These are phyloP conservation scores for Hypomesus transpacificus DNA, from an alignment of 2,113 vertebrate genomes.

Conservation along the genomic window DNA sequence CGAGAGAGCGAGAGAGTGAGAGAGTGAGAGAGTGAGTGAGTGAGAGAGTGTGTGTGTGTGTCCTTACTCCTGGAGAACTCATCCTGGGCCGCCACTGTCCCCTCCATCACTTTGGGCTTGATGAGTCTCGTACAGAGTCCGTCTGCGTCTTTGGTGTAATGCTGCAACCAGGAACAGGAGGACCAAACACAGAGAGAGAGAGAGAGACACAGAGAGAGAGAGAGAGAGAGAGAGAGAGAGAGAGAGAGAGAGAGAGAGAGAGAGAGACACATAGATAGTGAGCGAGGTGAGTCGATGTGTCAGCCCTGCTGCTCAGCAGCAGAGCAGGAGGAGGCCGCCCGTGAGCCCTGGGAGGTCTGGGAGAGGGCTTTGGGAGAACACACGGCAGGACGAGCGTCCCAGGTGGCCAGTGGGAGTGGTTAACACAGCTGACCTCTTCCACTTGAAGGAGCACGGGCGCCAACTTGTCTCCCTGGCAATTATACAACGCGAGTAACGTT, in stretches of 20 bases:
- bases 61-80: constrained; percentile 86
- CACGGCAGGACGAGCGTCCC: too few species aligned
- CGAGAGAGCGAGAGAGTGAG: background rate
- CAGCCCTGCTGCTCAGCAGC: too few species aligned
- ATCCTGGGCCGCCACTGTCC: constrained; percentile 92
- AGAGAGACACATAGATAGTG: background rate
- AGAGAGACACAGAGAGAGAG: background rate
- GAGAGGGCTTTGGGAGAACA: too few species aligned
- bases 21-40: constrained; percentile 21
- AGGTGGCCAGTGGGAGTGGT: too few species aligned
- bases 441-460: too few species aligned
- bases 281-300: too few species aligned
- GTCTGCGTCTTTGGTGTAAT: constrained; percentile 88
- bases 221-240: background rate
- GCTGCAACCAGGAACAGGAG: constrained; percentile 63
- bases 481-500: too few species aligned
- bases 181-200: background rate
- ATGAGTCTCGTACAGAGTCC: constrained; percentile 72
- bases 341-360: too few species aligned
- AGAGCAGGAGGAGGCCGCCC: background rate
- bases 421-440: too few species aligned
- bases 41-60: constrained; percentile 18
- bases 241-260: background rate
- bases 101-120: constrained; percentile 97
- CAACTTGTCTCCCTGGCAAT: too few species aligned